phyloP scores from a whole-genome alignment of 2,888 invertebrate species.

The Drosophila anceps region DNA sequence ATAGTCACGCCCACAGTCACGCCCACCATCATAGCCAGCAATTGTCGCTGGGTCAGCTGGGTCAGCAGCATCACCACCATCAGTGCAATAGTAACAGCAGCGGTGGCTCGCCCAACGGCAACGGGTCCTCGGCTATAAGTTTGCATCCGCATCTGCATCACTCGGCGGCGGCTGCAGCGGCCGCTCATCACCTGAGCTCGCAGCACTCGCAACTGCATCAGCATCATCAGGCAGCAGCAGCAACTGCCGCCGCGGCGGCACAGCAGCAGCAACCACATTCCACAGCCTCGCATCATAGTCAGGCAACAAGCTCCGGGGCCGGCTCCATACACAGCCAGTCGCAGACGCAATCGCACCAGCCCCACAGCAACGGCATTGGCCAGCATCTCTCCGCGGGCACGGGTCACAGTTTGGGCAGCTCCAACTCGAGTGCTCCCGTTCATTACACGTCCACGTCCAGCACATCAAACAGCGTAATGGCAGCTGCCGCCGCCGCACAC shows the following conservation, averaged over 20 bases:
- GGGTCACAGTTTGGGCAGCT: slow-evolving; percentile 50
- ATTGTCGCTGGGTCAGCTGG: slow-evolving; percentile 79
- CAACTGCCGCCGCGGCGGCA: slow-evolving; percentile 45
- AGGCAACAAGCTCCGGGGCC: slow-evolving; percentile 50
- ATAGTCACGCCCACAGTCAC: slow-evolving; percentile 58
- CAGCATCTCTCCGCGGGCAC: slow-evolving; percentile 53
- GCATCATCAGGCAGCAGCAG: slow-evolving; percentile 61
- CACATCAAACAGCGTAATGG: slow-evolving; percentile 78
- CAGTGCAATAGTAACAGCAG: slow-evolving; percentile 75
- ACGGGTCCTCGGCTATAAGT: slow-evolving; percentile 49
- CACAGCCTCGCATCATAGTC: slow-evolving; percentile 58
- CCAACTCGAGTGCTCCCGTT: slow-evolving; percentile 59
- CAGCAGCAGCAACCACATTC: slow-evolving; percentile 58
- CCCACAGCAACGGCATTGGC: slow-evolving; percentile 70
- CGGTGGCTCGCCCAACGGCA: slow-evolving; percentile 71
- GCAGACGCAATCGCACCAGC: slow-evolving; percentile 62
- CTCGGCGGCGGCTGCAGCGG: slow-evolving; percentile 62
- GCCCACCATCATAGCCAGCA: slow-evolving; percentile 81
- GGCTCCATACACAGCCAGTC: slow-evolving; percentile 58
- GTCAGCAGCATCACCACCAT: slow-evolving; percentile 76
- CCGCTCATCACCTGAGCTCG: slow-evolving; percentile 59
- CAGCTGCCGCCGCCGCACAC: slow-evolving; percentile 82
- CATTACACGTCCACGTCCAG: slow-evolving; percentile 74
- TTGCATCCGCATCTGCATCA: slow-evolving; percentile 63
- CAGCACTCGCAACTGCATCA: slow-evolving; percentile 69